Evolutionary conservation across 2,888 invertebrate genomes (phyloP).

Genomic region (Caenorhabditis virilis): DNA sequence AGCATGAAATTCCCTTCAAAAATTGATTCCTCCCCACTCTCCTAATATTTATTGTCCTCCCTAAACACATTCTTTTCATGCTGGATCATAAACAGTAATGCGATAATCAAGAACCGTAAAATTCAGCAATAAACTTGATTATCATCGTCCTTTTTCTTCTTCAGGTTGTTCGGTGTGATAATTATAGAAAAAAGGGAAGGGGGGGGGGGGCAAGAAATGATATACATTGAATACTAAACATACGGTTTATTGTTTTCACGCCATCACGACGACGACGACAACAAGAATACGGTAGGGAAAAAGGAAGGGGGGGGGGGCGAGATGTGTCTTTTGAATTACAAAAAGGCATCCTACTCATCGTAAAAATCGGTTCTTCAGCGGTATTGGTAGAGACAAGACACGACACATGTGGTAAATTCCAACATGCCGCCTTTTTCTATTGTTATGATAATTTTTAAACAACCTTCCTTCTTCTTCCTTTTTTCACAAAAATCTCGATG

Average conservation of each 20-base stretch:
- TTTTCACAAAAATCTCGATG: no score
- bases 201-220: neutral
- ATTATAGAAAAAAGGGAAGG: neutral
- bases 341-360: no score
- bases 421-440: conserved; percentile 1
- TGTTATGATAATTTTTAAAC: conserved; percentile 33
- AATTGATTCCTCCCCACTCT: no score
- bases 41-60: no score
- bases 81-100: conserved; percentile 6
- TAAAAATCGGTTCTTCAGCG: neutral
- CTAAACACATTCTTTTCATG: neutral
- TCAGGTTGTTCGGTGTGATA: conserved; percentile 4
- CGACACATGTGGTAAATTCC: neutral
- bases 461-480: no score
- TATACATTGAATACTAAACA: neutral
- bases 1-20: no score
- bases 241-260: conserved; percentile 7
- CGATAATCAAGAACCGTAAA: conserved; percentile 12
- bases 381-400: no score
- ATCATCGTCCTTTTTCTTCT: no score
- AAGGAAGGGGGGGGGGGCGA: no score
- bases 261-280: no score
- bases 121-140: conserved; percentile 12
- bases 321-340: no score
- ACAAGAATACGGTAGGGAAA: no score